Percentiles rank a stretch among this genome's conserved stretches.
These are phyloP conservation scores for Brachypalpus laphriformis DNA, from an alignment of 2,888 invertebrate genomes.

Conservation along the genomic window DNA sequence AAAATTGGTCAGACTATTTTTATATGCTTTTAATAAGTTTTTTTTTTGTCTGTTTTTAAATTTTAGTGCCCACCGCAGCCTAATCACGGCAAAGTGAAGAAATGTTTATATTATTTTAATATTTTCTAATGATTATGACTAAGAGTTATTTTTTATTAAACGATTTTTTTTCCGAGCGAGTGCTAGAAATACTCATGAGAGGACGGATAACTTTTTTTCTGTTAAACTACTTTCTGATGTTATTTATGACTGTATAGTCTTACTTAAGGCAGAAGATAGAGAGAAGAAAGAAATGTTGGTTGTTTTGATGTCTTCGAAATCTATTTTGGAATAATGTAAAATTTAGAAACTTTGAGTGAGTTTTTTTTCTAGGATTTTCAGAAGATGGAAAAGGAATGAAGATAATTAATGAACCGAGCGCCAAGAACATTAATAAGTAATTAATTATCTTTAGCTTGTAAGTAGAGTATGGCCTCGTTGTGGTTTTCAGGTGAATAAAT, in stretches of 20 bases:
- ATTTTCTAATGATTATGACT: conserved; percentile 31
- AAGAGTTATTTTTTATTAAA: conserved; percentile 18
- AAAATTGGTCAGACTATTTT: conserved; percentile 20
- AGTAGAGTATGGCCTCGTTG: conserved; percentile 5
- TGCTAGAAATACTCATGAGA: background rate
- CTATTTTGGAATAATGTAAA: conserved; percentile 10
- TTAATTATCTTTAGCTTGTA: conserved; percentile 13
- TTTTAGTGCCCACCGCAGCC: background rate
- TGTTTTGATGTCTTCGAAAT: background rate
- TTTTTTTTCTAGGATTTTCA: background rate
- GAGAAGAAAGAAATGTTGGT: background rate
- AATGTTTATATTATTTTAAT: conserved; percentile 43
- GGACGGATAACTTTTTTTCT: background rate
- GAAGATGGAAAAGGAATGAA: background rate
- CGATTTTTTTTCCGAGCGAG: background rate
- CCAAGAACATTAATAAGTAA: background rate
- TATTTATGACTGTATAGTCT: conserved; percentile 6
- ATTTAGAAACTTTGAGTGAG: background rate
- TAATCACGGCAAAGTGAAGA: conserved; percentile 16
- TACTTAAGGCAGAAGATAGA: background rate
- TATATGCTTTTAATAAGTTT: conserved; percentile 33
- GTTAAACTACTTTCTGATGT: conserved; percentile 1
- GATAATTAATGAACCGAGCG: conserved; percentile 15
- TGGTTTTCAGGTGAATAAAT: background rate
- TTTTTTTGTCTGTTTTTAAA: background rate